These are phyloP conservation scores for Philotrypesis tridentata DNA, from an alignment of 1,140 invertebrate species.

Conservation along the genomic window DNA sequence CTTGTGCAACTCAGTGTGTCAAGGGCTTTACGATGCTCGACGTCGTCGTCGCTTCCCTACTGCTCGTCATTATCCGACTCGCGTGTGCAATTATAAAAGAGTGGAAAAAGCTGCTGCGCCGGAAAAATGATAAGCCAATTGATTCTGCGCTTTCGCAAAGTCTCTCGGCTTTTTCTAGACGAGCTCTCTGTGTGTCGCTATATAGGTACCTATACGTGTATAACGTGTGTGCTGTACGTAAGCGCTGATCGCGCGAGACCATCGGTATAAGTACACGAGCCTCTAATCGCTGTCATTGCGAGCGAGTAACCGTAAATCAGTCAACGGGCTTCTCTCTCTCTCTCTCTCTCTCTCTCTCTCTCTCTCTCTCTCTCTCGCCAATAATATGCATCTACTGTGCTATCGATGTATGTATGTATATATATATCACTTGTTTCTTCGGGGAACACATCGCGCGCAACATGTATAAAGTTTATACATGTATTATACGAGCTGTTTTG, in stretches of 20 bases:
- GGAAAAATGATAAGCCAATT: conserved; percentile 61
- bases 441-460: not conserved
- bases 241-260: conserved; percentile 11
- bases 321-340: too few relatives aligned
- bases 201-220: too few relatives aligned
- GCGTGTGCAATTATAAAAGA: not conserved
- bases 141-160: conserved; percentile 52
- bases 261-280: not conserved
- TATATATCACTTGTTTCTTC: conserved; percentile 34
- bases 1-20: conserved; percentile 69
- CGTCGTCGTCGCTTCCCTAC: not conserved
- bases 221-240: conserved; percentile 25
- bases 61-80: not conserved
- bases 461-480: too few relatives aligned
- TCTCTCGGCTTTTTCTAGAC: too few relatives aligned
- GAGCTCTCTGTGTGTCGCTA: too few relatives aligned
- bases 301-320: conserved; percentile 26
- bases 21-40: conserved; percentile 64
- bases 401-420: conserved; percentile 5
- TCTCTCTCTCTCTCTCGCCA: too few relatives aligned
- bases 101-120: not conserved
- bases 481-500: too few relatives aligned
- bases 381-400: too few relatives aligned
- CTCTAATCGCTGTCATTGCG: conserved; percentile 17
- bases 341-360: too few relatives aligned